Evolutionary conservation across 2,113 vertebrate genomes (phyloP), one percentile per base, ranked within the genome.

Genomic region (Rhinichthys klamathensis): DNA sequence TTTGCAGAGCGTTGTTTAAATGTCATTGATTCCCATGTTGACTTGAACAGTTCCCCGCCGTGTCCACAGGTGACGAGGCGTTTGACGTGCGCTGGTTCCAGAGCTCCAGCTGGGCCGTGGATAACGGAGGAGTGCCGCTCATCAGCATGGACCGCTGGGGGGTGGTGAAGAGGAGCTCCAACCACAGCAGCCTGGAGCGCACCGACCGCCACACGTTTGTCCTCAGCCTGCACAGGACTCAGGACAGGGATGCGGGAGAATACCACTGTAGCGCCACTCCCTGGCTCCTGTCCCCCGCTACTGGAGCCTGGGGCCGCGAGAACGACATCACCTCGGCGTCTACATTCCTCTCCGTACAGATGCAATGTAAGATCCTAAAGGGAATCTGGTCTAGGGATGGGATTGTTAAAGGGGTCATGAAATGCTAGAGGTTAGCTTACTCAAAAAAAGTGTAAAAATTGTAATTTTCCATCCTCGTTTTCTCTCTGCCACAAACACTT

Each of bases 61-160:
- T 69, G 10, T 69, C 75, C 79, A 15, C 0, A 99, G 97, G 96
- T 9, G 95, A 97, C 60, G 92, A 98, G 94, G 93, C 95, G 1
- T 99, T 97, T 0, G 97, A 98, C 0, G 96, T 99, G 67, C 94
- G 91, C 51, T 99, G 98, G 98, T 97, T 96, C 85, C 96, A 95
- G 2, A 95, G 94, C 15, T 87, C 93, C 16, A 93, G 95, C 73
- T 94, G 94, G 0, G 90, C 72, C 1, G 92, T 0, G 88, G 94
- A 77, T 92, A 95, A 88, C 3, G 84, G 82, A 12, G 92, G 81
- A 10, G 92, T 90, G 75, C 88, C 94, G 67, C 91, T 99, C 79
- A 95, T 94, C 27, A 94, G 92, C 0, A 79, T 97, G 54, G 96
- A 98, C 92, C 94, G 95, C 56, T 96, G 93, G 58, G 97, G 97